Evolutionary conservation across 2,888 invertebrate species (phyloP).

Genomic region (Leistus spinibarbis): DNA sequence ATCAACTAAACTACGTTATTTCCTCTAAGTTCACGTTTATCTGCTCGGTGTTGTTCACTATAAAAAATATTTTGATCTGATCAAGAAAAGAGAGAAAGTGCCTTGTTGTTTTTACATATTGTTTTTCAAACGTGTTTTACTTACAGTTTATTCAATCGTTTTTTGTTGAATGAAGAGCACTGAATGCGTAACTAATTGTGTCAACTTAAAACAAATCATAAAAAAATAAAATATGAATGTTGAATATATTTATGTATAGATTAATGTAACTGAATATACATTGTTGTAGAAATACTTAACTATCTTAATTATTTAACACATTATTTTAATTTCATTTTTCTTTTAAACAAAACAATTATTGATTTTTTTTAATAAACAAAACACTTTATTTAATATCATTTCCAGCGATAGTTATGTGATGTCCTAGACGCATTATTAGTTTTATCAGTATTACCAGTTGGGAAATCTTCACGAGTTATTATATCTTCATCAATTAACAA

Average conservation of each 20-base stretch:
- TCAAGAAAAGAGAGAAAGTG: slow-evolving; percentile 14
- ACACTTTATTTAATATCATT: slow-evolving; percentile 42
- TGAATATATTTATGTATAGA: slow-evolving; percentile 38
- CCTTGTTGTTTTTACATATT: slow-evolving; percentile 33
- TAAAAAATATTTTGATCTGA: slow-evolving; percentile 17
- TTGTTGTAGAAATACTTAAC: slow-evolving; percentile 30
- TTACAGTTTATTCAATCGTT: slow-evolving; percentile 25
- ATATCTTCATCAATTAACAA: slow-evolving; percentile 83
- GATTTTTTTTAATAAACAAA: slow-evolving; percentile 1
- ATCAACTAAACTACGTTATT: slow-evolving; percentile 7
- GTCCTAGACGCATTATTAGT: slow-evolving; percentile 39
- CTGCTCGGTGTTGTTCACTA: background rate
- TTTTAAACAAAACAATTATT: background rate
- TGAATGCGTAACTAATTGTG: slow-evolving; percentile 29
- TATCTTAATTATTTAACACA: slow-evolving; percentile 9
- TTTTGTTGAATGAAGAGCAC: slow-evolving; percentile 30
- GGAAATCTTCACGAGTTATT: slow-evolving; percentile 67
- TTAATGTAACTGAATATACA: slow-evolving; percentile 28
- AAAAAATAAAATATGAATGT: slow-evolving; percentile 24
- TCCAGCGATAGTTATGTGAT: slow-evolving; percentile 48
- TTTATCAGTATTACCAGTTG: slow-evolving; percentile 19
- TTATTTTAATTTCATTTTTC: background rate
- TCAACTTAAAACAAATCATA: slow-evolving; percentile 31
- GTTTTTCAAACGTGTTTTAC: slow-evolving; percentile 25
- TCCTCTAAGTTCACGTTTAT: background rate